phyloP scores from a whole-genome alignment of 2,888 invertebrate genomes.

The Bhutanitis thaidina region DNA sequence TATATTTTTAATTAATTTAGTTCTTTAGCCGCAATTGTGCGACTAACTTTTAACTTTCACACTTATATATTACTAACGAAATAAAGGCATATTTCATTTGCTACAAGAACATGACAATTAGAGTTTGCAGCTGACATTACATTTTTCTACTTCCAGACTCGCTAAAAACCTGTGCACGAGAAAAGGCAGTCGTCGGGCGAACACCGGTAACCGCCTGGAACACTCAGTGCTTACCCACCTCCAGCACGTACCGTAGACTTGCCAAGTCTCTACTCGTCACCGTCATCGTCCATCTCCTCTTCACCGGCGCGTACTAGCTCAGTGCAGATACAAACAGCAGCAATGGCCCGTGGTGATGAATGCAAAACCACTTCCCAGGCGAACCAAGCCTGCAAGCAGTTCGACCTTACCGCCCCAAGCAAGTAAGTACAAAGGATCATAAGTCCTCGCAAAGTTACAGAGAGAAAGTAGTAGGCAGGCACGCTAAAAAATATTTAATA shows the following conservation, averaged over 20 bases:
- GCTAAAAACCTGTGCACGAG: slow-evolving; percentile 89
- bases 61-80: too few species aligned
- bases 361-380: slow-evolving; percentile 67
- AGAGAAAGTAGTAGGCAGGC: too few species aligned
- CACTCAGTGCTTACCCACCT: slow-evolving; percentile 90
- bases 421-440: slow-evolving; percentile 46
- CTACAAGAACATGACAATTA: too few species aligned
- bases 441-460: too few species aligned
- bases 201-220: slow-evolving; percentile 91
- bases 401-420: slow-evolving; percentile 57
- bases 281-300: slow-evolving; percentile 52
- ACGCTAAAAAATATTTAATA: too few species aligned
- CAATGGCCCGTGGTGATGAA: slow-evolving; percentile 76
- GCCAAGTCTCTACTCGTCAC: slow-evolving; percentile 33
- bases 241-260: slow-evolving; percentile 91
- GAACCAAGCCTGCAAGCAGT: slow-evolving; percentile 63
- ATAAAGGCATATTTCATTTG: too few species aligned
- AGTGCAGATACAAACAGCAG: slow-evolving; percentile 42
- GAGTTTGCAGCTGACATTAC: too few species aligned
- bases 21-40: too few species aligned
- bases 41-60: too few species aligned
- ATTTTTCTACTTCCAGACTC: slow-evolving; percentile 79
- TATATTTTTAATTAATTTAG: too few species aligned
- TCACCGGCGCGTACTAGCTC: slow-evolving; percentile 36
- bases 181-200: slow-evolving; percentile 91